Evolutionary conservation across 1,140 invertebrate genomes (phyloP).

Genomic region (Drosophila kikkawai): DNA sequence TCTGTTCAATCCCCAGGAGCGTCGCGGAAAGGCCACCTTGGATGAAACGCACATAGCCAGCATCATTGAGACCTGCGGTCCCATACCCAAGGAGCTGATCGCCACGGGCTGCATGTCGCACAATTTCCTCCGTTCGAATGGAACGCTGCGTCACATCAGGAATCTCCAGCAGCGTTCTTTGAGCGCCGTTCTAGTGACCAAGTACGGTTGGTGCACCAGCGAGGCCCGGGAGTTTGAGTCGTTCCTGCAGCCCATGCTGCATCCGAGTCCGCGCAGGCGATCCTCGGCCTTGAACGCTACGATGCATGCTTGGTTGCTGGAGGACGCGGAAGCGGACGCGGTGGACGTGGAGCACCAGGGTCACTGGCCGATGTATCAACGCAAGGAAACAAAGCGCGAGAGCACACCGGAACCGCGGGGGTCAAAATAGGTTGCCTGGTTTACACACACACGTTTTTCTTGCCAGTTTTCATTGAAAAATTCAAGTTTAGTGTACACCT

Average conservation of each 20-base stretch:
- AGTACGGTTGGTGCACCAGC: constrained; percentile 94
- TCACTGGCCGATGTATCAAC: not conserved
- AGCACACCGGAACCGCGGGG: constrained; percentile 1
- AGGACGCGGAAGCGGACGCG: not conserved
- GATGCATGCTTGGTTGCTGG: constrained; percentile 88
- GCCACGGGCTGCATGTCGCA: constrained; percentile 94
- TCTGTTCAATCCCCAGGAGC: constrained; percentile 98
- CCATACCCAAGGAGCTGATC: constrained; percentile 95
- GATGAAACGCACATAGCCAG: constrained; percentile 99
- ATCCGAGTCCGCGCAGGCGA: constrained; percentile 94
- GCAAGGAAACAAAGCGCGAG: not conserved
- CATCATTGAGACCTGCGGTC: constrained; percentile 98
- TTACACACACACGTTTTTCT: not conserved
- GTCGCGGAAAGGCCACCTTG: constrained; percentile 90
- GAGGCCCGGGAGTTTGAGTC: constrained; percentile 95
- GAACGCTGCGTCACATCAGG: constrained; percentile 94
- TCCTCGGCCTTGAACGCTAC: constrained; percentile 96
- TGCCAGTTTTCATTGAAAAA: constrained; percentile 1
- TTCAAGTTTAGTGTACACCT: constrained; percentile 16
- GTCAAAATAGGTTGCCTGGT: not conserved
- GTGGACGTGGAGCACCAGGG: not conserved
- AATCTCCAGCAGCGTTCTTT: constrained; percentile 96
- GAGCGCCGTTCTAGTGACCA: constrained; percentile 94
- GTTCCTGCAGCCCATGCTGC: constrained; percentile 97
- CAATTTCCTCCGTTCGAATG: constrained; percentile 96